These are phyloP conservation scores for Pristionchus entomophagus DNA, from an alignment of 2,888 invertebrate genomes.

Conservation along the genomic window DNA sequence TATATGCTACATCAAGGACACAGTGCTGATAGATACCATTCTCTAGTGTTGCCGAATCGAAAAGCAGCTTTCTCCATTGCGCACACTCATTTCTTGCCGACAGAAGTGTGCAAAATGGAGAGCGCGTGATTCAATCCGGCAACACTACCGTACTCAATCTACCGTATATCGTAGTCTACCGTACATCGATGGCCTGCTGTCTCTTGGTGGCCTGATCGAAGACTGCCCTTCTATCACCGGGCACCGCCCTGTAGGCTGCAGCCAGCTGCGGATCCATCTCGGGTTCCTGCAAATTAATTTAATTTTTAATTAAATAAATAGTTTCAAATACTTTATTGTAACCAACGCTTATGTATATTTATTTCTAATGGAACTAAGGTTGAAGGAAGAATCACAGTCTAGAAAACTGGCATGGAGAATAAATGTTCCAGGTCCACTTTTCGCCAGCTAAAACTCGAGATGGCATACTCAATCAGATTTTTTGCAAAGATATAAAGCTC, in stretches of 20 bases:
- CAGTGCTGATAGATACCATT: no score
- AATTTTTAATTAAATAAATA: not conserved
- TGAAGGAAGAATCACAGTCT: no score
- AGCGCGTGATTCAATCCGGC: no score
- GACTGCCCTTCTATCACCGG: constrained; percentile 81
- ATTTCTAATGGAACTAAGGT: not conserved
- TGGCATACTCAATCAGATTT: no score
- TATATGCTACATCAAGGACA: no score
- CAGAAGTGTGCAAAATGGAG: no score
- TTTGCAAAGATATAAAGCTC: no score
- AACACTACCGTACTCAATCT: not conserved
- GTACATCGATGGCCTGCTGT: constrained; percentile 88
- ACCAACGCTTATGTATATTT: not conserved
- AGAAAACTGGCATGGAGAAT: no score
- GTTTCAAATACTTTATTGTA: no score
- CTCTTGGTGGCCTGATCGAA: constrained; percentile 93
- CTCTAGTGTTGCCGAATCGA: no score
- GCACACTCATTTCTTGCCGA: not conserved
- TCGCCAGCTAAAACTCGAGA: no score
- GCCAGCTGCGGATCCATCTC: constrained; percentile 86
- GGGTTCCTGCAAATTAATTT: constrained; percentile 78
- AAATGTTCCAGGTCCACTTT: no score
- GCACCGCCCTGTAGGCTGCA: constrained; percentile 92
- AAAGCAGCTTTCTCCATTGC: not conserved
- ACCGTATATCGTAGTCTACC: not conserved